phyloP scores from a whole-genome alignment of 2,888 invertebrate genomes.

The Lithodes maja region DNA sequence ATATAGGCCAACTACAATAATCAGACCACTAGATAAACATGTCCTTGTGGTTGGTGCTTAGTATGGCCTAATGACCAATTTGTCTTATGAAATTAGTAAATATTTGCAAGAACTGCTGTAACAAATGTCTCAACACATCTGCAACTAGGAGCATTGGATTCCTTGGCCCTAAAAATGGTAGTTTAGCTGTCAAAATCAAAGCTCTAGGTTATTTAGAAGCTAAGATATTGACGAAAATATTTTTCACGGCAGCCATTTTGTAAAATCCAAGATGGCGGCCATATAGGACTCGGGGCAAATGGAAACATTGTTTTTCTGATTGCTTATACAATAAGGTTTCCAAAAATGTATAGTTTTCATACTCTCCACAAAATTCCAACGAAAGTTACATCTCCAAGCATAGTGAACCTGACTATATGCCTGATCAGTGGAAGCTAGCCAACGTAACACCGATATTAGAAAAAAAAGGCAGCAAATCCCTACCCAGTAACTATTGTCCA shows the following conservation, averaged over 20 bases:
- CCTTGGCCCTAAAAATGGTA: conserved; percentile 40
- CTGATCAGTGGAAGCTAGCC: no score
- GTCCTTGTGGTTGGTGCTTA: conserved; percentile 34
- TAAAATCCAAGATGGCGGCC: conserved; percentile 35
- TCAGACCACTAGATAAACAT: conserved; percentile 39
- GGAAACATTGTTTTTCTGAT: conserved; percentile 22
- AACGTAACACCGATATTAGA: no score
- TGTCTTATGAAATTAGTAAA: conserved; percentile 36
- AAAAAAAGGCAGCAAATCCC: no score
- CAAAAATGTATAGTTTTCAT: conserved; percentile 45
- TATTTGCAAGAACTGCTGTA: conserved; percentile 36
- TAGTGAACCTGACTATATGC: not conserved
- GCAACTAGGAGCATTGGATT: conserved; percentile 37
- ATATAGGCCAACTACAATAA: conserved; percentile 31
- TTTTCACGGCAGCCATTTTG: conserved; percentile 42
- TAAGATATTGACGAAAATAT: conserved; percentile 41
- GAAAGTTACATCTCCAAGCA: not conserved
- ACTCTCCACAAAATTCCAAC: conserved; percentile 47
- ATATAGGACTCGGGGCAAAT: no score
- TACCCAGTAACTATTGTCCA: no score
- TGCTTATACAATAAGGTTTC: conserved; percentile 57
- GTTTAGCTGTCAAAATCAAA: conserved; percentile 59
- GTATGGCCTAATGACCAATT: conserved; percentile 33
- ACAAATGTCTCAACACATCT: conserved; percentile 37
- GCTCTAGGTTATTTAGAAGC: conserved; percentile 54